Conservation (phyloP, 2,797 vertebrate species). For the Coendou prehensilis region DNA sequence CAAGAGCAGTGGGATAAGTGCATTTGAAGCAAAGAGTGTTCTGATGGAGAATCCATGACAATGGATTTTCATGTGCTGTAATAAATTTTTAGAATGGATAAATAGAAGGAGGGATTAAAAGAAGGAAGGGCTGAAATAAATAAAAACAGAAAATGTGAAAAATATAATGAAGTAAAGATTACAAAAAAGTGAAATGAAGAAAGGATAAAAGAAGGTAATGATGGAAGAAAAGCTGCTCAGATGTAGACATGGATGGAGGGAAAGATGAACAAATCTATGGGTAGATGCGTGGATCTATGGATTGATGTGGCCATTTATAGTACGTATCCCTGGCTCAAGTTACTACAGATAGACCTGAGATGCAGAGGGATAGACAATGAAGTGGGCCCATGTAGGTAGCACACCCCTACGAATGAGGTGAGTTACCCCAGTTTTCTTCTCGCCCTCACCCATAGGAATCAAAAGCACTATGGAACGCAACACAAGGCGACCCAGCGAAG, state of each 20-base stretch:
- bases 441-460: background rate
- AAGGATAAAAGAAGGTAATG: background rate
- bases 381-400: background rate
- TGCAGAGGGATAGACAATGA: background rate
- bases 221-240: background rate
- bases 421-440: background rate
- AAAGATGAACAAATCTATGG: background rate
- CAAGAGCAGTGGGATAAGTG: background rate
- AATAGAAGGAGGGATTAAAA: background rate
- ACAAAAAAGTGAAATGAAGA: background rate
- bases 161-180: background rate
- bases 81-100: background rate
- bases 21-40: background rate
- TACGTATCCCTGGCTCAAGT: background rate
- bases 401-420: background rate
- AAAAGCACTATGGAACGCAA: background rate
- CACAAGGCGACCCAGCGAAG: background rate
- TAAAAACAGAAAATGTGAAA: background rate
- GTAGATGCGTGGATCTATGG: background rate
- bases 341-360: background rate
- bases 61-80: background rate
- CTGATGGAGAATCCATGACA: background rate
- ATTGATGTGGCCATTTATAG: accelerated
- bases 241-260: background rate
- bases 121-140: background rate